phyloP scores from a whole-genome alignment of 1,140 invertebrate species.

The Papilio helenus region DNA sequence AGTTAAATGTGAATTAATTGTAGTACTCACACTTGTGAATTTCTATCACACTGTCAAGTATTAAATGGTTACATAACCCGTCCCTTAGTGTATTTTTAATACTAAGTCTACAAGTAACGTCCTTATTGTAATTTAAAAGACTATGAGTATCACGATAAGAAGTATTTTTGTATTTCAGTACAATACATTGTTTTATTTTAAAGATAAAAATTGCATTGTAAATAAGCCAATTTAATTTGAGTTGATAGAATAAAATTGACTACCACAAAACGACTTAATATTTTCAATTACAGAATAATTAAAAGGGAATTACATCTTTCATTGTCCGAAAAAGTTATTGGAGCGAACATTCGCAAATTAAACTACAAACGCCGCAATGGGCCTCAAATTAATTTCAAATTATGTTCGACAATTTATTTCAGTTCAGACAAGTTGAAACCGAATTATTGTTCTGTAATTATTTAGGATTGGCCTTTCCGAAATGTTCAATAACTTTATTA shows the following conservation, averaged over 20 bases:
- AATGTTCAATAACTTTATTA: slow-evolving; percentile 3
- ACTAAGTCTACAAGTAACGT: no score
- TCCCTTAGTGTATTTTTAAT: no score
- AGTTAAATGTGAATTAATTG: no score
- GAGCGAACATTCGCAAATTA: slow-evolving; percentile 19
- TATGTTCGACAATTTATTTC: slow-evolving; percentile 30
- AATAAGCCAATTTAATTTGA: not conserved
- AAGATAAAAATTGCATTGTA: no score
- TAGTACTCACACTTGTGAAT: not conserved
- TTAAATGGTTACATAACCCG: no score
- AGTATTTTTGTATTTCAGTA: no score
- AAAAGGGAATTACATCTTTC: slow-evolving; percentile 25
- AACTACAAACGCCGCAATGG: slow-evolving; percentile 18
- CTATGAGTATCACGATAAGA: no score
- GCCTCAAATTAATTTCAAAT: slow-evolving; percentile 30
- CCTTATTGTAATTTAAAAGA: no score
- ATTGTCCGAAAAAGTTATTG: slow-evolving; percentile 25
- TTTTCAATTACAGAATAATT: slow-evolving; percentile 14
- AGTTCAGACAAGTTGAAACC: slow-evolving; percentile 28
- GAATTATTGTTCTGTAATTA: slow-evolving; percentile 28
- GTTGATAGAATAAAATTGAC: not conserved
- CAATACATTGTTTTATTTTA: no score
- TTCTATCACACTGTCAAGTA: no score
- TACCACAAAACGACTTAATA: slow-evolving; percentile 18
- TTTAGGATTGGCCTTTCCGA: not conserved